These are phyloP conservation scores for Syrphus vitripennis DNA, from an alignment of 2,888 invertebrate genomes.

Conservation along the genomic window DNA sequence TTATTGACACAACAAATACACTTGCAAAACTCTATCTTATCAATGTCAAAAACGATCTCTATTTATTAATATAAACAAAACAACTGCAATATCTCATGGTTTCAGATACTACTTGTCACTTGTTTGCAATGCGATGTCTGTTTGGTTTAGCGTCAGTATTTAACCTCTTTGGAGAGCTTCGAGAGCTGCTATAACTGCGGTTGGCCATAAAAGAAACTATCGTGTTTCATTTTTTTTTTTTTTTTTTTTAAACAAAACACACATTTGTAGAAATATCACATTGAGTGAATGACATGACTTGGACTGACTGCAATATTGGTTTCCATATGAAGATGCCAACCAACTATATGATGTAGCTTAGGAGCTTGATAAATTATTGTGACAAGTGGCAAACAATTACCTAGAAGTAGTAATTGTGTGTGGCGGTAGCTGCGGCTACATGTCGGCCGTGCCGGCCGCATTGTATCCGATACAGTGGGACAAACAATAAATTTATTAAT, in stretches of 20 bases:
- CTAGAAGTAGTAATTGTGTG: slow-evolving; percentile 25
- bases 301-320: background rate
- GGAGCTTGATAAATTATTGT: slow-evolving; percentile 44
- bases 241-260: background rate
- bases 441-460: background rate
- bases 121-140: background rate
- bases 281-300: slow-evolving; percentile 21
- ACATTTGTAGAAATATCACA: background rate
- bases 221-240: background rate
- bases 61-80: too few relatives aligned
- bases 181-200: background rate
- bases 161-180: background rate
- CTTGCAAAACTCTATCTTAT: background rate
- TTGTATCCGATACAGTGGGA: too few relatives aligned
- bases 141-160: background rate
- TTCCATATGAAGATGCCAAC: slow-evolving; percentile 46
- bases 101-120: background rate
- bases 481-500: too few relatives aligned
- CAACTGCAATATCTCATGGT: background rate
- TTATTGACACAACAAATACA: background rate
- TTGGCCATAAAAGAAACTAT: slow-evolving; percentile 19
- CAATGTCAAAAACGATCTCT: background rate
- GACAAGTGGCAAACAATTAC: slow-evolving; percentile 66
- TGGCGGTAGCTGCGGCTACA: slow-evolving; percentile 2
- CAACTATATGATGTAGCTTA: background rate